phyloP scores from a whole-genome alignment of 1,140 invertebrate species.

The Drosophila tsacasi region DNA sequence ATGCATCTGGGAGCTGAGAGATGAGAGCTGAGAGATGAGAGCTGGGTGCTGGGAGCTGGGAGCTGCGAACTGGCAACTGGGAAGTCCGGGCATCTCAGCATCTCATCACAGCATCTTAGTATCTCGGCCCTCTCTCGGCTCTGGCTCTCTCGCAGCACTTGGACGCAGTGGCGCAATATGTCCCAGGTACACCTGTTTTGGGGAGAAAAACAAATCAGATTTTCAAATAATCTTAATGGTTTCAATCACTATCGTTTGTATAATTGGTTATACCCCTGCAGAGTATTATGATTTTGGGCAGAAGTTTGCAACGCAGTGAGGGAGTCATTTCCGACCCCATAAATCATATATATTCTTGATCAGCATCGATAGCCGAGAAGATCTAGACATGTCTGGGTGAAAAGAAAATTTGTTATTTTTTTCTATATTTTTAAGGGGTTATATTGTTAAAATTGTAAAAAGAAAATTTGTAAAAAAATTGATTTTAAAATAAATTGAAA shows the following conservation, averaged over 20 bases:
- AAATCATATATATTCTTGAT: no score
- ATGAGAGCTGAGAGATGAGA: not conserved
- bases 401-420: no score
- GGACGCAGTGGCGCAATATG: constrained; percentile 13
- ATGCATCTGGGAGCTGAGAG: constrained; percentile 12
- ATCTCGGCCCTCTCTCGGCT: not conserved
- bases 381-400: no score
- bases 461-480: no score
- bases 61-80: not conserved
- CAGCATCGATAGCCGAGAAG: no score
- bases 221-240: not conserved
- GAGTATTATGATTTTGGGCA: no score
- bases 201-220: not conserved
- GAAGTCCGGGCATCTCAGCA: constrained; percentile 10
- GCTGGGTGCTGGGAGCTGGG: not conserved
- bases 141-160: not conserved
- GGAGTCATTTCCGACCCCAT: no score
- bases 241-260: not conserved
- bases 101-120: not conserved
- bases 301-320: no score
- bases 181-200: constrained; percentile 9
- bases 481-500: no score
- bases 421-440: no score
- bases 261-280: no score
- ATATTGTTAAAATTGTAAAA: no score